phyloP scores from a whole-genome alignment of 2,113 vertebrate species.

The Bujurquina vittata region DNA sequence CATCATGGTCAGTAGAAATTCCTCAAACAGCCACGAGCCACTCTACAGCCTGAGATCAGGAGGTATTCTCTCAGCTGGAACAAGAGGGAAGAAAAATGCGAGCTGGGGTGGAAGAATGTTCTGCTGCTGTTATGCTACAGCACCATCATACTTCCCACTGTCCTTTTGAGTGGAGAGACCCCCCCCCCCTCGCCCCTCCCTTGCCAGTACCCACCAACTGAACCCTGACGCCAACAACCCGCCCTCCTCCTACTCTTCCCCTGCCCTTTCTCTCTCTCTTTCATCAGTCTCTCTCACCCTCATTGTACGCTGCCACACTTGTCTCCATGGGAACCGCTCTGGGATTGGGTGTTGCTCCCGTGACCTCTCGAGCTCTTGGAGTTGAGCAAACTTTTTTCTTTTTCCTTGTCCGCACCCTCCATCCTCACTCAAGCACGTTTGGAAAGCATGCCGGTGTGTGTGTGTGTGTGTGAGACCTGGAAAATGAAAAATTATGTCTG shows the following conservation, averaged over 20 bases:
- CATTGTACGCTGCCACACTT: constrained; percentile 81
- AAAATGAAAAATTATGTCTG: constrained; percentile 32
- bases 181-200: not conserved
- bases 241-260: constrained; percentile 54
- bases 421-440: constrained; percentile 58
- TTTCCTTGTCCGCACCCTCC: not conserved
- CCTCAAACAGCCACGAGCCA: constrained; percentile 17
- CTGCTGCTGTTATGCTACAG: constrained; percentile 51
- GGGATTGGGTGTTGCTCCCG: constrained; percentile 82
- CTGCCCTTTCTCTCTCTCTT: constrained; percentile 70
- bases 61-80: constrained; percentile 43
- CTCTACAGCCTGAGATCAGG: constrained; percentile 19
- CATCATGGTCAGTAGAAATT: constrained; percentile 39
- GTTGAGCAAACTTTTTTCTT: constrained; percentile 70
- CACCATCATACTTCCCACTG: constrained; percentile 69
- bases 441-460: constrained; percentile 21
- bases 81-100: constrained; percentile 34
- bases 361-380: constrained; percentile 81
- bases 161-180: constrained; percentile 48
- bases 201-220: constrained; percentile 67
- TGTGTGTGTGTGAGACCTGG: constrained; percentile 26
- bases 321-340: constrained; percentile 84
- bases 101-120: constrained; percentile 55
- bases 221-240: constrained; percentile 73
- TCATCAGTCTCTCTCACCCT: constrained; percentile 73